Evolutionary conservation across 1,140 invertebrate genomes (phyloP).

Genomic region (Diabrotica virgifera): DNA sequence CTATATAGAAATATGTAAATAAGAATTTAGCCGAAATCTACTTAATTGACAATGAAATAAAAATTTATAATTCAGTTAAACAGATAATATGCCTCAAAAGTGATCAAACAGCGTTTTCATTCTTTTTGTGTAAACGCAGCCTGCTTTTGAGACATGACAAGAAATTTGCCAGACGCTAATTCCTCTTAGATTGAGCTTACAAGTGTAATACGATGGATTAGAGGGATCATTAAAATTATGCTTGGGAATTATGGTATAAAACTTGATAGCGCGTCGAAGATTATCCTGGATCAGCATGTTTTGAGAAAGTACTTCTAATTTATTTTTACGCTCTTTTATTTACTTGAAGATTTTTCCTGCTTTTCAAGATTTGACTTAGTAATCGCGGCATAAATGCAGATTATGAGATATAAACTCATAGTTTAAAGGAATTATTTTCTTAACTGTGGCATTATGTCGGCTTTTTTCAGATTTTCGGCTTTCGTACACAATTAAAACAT

Average conservation of each 20-base stretch:
- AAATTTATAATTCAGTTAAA: no score
- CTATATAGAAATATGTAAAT: no score
- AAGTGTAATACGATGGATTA: constrained; percentile 49
- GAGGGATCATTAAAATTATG: constrained; percentile 51
- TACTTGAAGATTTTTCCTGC: constrained; percentile 12
- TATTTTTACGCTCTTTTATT: constrained; percentile 20
- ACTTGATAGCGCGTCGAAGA: constrained; percentile 51
- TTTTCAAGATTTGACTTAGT: constrained; percentile 9
- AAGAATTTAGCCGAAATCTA: no score
- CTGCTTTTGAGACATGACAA: constrained; percentile 41
- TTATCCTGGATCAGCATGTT: constrained; percentile 47
- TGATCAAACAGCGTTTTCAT: not conserved
- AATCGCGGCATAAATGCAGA: constrained; percentile 1
- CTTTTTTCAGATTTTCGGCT: not conserved
- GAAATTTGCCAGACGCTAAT: constrained; percentile 46
- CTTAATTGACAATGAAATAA: no score
- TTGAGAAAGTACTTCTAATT: constrained; percentile 41
- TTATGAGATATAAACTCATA: not conserved
- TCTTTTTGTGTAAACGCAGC: constrained; percentile 8
- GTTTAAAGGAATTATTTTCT: constrained; percentile 1
- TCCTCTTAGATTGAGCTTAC: constrained; percentile 48
- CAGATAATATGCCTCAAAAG: no score
- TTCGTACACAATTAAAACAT: not conserved
- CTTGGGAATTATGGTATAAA: constrained; percentile 50
- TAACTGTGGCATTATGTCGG: not conserved